Evolutionary conservation across 1,140 invertebrate species (phyloP), one percentile per base, ranked within the genome.

Genomic region (Saccostrea echinata): DNA sequence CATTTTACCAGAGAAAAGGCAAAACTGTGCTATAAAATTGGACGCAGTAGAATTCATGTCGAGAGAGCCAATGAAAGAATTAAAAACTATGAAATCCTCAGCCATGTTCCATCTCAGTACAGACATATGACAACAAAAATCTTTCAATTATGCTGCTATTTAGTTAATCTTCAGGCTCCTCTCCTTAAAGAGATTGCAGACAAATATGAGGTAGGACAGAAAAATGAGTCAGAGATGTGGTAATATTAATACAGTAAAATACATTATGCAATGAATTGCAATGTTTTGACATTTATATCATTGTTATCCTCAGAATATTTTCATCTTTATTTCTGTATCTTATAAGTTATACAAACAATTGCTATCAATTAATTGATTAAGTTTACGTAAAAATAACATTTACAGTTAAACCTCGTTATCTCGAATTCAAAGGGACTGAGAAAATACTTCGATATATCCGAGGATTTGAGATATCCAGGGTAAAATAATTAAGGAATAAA

Each of bases 1-100:
- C 76, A 89, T n/a, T 88, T 89, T 81, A 90, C 89, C 16, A 89
- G 84, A 89, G 83, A 89, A 57, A 84, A 84, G 21, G 88, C 84
- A 68, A 61, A 89, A 84, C 84, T 88, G 16, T 88, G 88, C 82
- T 88, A 85, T 43, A 88, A 88, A 53, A 88, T 88, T 82, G 84
- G 88, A 61, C 81, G 84, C 33, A 84, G 53, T 33, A 86, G 88
- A 53, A 88, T 88, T 35, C 84, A 88, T 64, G 84, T 88, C 43
- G 88, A 88, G 51, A 68, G 88, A 52, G 88, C 88, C 2, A 88
- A 88, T 55, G 76, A 68, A 86, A 71, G 84, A 35, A 86, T 86
- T 24, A 86, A 86, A 35, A 88, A 86, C 43, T 84, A 86, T 88
- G 30, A 27, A 64, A 88, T 88, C 57, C 83, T 86, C 57, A 81